Evolutionary conservation across 1,140 invertebrate genomes (phyloP), one percentile per base, ranked within the genome.

Genomic region (Drosophila elegans): DNA sequence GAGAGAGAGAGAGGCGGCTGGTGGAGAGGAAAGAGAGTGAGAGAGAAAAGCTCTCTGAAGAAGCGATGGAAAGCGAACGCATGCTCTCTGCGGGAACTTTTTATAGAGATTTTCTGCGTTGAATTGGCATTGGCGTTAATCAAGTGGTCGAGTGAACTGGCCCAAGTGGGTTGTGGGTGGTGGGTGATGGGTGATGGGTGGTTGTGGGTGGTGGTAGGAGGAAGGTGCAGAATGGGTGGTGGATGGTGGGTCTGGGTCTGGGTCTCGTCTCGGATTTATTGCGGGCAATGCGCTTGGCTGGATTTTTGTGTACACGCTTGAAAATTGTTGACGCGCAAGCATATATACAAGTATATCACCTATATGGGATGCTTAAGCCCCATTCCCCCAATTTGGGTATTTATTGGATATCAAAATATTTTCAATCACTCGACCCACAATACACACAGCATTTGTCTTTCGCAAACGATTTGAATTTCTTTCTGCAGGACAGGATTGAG

Each of bases 91-190:
- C 29, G 55, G 61, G 59, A 88, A 79, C 69, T 78, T 86, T 86
- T 81, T 74, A 79, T 82, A 83, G 82, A 88, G 82, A 86, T 79
- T 86, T 86, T 88, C 79, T 88, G 74, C 74, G 82, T 86, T 74
- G 78, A 78, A 85, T 86, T 82, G 81, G 83, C 83, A 81, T 85
- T 88, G 82, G 83, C 82, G 83, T 86, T 86, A 86, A 86, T 86
- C 83, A 86, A 86, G 80, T 84, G 76, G 64, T 63, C 80, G 79
- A 62, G 59, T 63, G 74, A 56, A 59, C 64, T 69, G 67, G 56
- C 60, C 69, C 51, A 36, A 36, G 7, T 64, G 64, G 38, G 41
- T 73, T 49, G 36, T 74, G 29, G 71, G 56, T 13, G 49, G 69
- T 12, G 16, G 54, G 41, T 61, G 59, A 39, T 53, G 46, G 34